Base-by-base conservation (phyloP, 1,140 invertebrate genomes). In the Caenorhabditis brenneri region DNA sequence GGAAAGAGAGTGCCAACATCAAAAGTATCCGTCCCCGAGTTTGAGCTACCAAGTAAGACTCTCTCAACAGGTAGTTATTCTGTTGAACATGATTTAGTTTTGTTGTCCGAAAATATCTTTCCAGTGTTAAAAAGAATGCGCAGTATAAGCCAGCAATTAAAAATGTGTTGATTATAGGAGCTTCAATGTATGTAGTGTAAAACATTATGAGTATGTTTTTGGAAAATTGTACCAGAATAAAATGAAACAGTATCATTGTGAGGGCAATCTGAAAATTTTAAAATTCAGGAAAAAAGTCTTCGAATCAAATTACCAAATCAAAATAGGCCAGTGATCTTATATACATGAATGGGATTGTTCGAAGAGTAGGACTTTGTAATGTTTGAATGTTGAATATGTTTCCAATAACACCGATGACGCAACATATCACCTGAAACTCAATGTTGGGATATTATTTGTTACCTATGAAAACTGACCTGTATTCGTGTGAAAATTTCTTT, bases 291-390 rank as follows among this genome's bases (percentile, higher is more conserved):
- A n/a, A n/a, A 55, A 29, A 27, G 22, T 2, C 3, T 55, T 55
- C 22, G 2, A 9, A 79, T 46, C 51, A 1, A 33, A n/a, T 46
- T 60, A 89, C 89, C 87, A 89, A 81, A 84, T 89, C 88, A 79
- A 89, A 89, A 48, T 91, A 78, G 9, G 89, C 88, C 53, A 89
- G 65, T 16, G 89, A 83, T 27, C 89, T 84, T 65, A 89, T 89
- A 69, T 89, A 89, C 83, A 89, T 88, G 78, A 89, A 89, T 10
- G 88, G 88, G 24, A 89, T 89, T 15, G 89, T 91, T 42, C 87
- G 87, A 5, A 89, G 86, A 16, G 87, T 88, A 0, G 88, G 88
- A 80, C 82, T 87, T 46, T 89, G 81, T 49, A 89, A 46, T 0
- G 88, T 90, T 53, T 87, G 85, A 15, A 89, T 46, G 74, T 89